Evolutionary conservation across 2,888 invertebrate species (phyloP).

Genomic region (Campoplex nolae): DNA sequence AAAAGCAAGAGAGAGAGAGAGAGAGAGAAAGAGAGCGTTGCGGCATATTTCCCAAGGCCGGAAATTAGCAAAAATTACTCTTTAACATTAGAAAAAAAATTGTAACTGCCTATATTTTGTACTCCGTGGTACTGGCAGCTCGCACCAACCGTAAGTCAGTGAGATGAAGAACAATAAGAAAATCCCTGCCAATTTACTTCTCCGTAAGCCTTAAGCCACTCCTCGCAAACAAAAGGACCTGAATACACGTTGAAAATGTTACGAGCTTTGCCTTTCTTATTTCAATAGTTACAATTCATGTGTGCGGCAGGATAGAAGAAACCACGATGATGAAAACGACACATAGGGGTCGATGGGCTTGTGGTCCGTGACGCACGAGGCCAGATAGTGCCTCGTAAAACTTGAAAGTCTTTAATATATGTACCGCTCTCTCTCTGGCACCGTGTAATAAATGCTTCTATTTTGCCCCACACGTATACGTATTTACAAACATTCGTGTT

Average conservation of each 20-base stretch:
- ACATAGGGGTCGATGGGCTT: constrained; percentile 25
- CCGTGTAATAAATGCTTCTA: constrained; percentile 29
- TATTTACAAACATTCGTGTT: constrained; percentile 4
- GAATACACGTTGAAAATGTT: background rate
- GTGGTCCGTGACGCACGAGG: constrained; percentile 31
- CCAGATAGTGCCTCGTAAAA: constrained; percentile 57
- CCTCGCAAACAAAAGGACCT: background rate
- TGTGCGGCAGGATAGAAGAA: constrained; percentile 6
- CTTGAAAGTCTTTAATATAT: constrained; percentile 43
- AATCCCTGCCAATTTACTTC: constrained; percentile 13
- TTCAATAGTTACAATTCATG: background rate
- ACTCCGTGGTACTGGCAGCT: background rate
- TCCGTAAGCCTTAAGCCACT: background rate
- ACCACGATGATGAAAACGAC: constrained; percentile 16
- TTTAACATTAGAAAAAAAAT: background rate
- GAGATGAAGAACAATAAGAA: constrained; percentile 23
- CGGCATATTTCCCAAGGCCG: constrained; percentile 53
- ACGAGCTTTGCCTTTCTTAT: constrained; percentile 13
- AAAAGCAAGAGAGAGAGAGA: background rate
- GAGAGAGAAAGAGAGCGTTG: background rate
- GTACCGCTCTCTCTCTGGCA: background rate
- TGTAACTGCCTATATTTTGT: background rate
- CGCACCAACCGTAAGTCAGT: background rate
- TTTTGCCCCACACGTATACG: background rate
- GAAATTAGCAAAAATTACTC: constrained; percentile 62